These are phyloP conservation scores for Eristalinus aeneus DNA, from an alignment of 2,888 invertebrate species.

Conservation along the genomic window DNA sequence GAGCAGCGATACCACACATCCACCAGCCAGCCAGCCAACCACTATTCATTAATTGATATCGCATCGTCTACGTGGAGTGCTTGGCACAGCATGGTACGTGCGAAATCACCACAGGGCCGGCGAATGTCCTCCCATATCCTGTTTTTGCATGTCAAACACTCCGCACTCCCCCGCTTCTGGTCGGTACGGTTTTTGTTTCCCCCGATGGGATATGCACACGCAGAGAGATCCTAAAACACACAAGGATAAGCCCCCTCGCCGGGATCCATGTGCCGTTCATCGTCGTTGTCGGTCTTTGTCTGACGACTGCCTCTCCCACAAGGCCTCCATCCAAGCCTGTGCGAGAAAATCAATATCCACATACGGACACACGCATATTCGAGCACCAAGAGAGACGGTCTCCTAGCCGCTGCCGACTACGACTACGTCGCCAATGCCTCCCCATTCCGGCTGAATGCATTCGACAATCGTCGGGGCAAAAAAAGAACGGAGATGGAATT, in stretches of 20 bases:
- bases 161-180: slow-evolving; percentile 19
- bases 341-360: slow-evolving; percentile 56
- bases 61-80: slow-evolving; percentile 72
- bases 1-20: slow-evolving; percentile 38
- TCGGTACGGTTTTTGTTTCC: slow-evolving; percentile 42
- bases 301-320: slow-evolving; percentile 17
- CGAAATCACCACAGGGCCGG: slow-evolving; percentile 68
- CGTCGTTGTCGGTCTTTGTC: neutral
- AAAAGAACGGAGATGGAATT: slow-evolving; percentile 32
- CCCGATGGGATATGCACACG: slow-evolving; percentile 33
- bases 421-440: slow-evolving; percentile 3
- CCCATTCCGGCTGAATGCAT: slow-evolving; percentile 54
- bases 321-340: slow-evolving; percentile 31
- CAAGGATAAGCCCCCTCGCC: slow-evolving; percentile 49
- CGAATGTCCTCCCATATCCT: slow-evolving; percentile 63
- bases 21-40: slow-evolving; percentile 62
- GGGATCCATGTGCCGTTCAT: slow-evolving; percentile 8
- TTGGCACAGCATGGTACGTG: slow-evolving; percentile 60
- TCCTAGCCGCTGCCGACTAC: neutral
- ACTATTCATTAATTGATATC: slow-evolving; percentile 79
- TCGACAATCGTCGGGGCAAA: slow-evolving; percentile 62
- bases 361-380: slow-evolving; percentile 67
- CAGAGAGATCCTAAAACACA: slow-evolving; percentile 49
- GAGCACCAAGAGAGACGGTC: slow-evolving; percentile 18
- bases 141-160: slow-evolving; percentile 59